Evolutionary conservation across 2,797 vertebrate genomes (phyloP).

Genomic region (Selene dorsalis): DNA sequence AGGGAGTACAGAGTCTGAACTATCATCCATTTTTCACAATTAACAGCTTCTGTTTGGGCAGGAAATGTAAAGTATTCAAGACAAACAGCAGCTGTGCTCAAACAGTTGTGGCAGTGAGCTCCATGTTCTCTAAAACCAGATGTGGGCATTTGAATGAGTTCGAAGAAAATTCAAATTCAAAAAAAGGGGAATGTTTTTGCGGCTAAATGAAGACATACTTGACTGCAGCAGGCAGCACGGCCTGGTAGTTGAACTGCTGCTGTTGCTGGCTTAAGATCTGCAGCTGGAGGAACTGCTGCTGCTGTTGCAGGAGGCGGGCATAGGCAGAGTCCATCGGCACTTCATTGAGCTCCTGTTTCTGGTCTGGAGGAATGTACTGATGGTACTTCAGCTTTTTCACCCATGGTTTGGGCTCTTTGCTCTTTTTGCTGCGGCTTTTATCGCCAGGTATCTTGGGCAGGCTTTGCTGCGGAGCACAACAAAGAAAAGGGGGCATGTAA

Average conservation of each 20-base stretch:
- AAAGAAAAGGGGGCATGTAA: conserved; percentile 36
- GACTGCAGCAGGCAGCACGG: conserved; percentile 84
- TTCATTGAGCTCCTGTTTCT: conserved; percentile 92
- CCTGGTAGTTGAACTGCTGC: conserved; percentile 93
- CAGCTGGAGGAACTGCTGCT: conserved; percentile 98
- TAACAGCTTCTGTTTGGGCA: conserved; percentile 55
- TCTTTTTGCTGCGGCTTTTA: conserved; percentile 93
- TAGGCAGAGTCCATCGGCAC: conserved; percentile 95
- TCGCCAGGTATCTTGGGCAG: conserved; percentile 89
- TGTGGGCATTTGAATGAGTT: conserved; percentile 28
- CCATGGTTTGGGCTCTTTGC: conserved; percentile 93
- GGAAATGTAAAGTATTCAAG: conserved; percentile 56
- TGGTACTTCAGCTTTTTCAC: conserved; percentile 98
- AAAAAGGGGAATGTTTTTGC: conserved; percentile 25
- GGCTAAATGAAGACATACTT: conserved; percentile 58
- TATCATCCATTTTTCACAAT: conserved; percentile 68
- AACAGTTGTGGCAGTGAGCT: conserved; percentile 42
- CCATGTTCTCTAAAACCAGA: conserved; percentile 21
- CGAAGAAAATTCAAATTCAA: conserved; percentile 16
- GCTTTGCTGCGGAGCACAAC: conserved; percentile 87
- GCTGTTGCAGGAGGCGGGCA: conserved; percentile 93
- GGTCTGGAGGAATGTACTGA: conserved; percentile 98
- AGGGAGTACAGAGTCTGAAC: conserved; percentile 59
- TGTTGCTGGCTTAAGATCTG: conserved; percentile 98
- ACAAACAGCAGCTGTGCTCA: conserved; percentile 63